These are phyloP conservation scores for Sycobia sp. DNA, from an alignment of 1,140 invertebrate species.

Conservation along the genomic window DNA sequence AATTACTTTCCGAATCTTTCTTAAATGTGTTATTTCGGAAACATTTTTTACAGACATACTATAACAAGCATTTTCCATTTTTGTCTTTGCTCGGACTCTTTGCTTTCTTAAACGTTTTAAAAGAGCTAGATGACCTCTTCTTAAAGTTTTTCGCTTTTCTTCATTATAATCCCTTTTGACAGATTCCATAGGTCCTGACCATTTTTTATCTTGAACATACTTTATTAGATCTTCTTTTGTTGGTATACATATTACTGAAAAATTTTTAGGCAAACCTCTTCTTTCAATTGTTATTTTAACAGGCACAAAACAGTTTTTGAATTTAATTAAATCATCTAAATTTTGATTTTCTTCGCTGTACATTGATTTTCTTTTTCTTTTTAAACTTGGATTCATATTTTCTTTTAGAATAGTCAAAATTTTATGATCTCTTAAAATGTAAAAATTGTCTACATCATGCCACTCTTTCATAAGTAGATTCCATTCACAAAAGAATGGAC, in stretches of 20 bases:
- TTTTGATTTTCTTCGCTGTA: neutral
- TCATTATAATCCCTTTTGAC: slow-evolving; percentile 66
- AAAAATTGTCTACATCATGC: slow-evolving; percentile 59
- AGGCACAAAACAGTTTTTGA: slow-evolving; percentile 62
- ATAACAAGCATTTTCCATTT: slow-evolving; percentile 29
- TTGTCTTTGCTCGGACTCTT: slow-evolving; percentile 47
- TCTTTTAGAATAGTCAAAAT: slow-evolving; percentile 57
- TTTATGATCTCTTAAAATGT: slow-evolving; percentile 64
- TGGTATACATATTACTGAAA: slow-evolving; percentile 72
- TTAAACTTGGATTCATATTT: slow-evolving; percentile 33
- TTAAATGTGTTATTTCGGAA: slow-evolving; percentile 9
- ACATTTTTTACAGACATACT: slow-evolving; percentile 12
- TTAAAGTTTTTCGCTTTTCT: slow-evolving; percentile 63
- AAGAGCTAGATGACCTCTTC: slow-evolving; percentile 64
- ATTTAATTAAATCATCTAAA: slow-evolving; percentile 27
- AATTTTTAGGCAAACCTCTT: slow-evolving; percentile 61
- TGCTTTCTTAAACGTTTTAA: slow-evolving; percentile 67
- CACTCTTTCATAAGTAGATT: slow-evolving; percentile 72
- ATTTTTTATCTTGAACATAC: slow-evolving; percentile 53
- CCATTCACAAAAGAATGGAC: slow-evolving; percentile 82
- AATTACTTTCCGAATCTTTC: slow-evolving; percentile 27
- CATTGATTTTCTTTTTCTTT: slow-evolving; percentile 8
- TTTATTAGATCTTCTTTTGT: slow-evolving; percentile 62
- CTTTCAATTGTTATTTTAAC: slow-evolving; percentile 59
- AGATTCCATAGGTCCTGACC: slow-evolving; percentile 63